Evolutionary conservation across 2,113 vertebrate genomes (phyloP), one percentile per base, ranked within the genome.

Genomic region (Vombatus ursinus): DNA sequence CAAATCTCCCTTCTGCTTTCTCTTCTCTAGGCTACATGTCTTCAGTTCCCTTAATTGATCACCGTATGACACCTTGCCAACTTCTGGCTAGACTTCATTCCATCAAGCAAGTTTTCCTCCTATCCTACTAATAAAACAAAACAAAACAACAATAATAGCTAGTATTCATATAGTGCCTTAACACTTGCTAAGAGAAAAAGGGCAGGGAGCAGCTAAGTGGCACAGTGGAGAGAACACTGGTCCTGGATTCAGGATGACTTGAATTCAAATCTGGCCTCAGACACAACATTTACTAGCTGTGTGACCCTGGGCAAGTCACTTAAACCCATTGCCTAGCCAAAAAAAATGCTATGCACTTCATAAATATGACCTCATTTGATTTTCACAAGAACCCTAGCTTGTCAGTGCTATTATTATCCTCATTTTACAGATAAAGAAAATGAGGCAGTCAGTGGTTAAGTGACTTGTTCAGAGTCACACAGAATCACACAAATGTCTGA

Each of bases 1-100:
- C 37, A 44, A 44, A 84, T 84, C 19, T 84, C 37, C 37, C 68
- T 44, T 84, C 19, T 44, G 16, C n/a, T 84, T 44, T 84, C 68
- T 44, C 37, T 44, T n/a, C 68, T 44, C 19, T 44, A 44, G 68
- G 7, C 19, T 44, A 84, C 37, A 44, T 22, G 2, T 84, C n/a
- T 44, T 84, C 19, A 84, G n/a, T 84, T 84, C n/a, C 7, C n/a
- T 84, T 84, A 44, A 84, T 8, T 44, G 37, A 84, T 68, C 61
- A 68, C 12, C 61, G 14, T 84, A 44, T 84, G n/a, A 84, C 19
- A 23, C 19, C 7, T n/a, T 22, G 68, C 68, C 91, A 90, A 26
- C 52, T 95, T 94, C 23, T 90, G 68, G 37, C 53, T 54, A 0
- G 93, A 95, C 92, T 92, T 96, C 31, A 84, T 53, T 23, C 19